Evolutionary conservation across 2,888 invertebrate genomes (phyloP), one percentile per base, ranked within the genome.

Genomic region (Ornithoptera alexandrae): DNA sequence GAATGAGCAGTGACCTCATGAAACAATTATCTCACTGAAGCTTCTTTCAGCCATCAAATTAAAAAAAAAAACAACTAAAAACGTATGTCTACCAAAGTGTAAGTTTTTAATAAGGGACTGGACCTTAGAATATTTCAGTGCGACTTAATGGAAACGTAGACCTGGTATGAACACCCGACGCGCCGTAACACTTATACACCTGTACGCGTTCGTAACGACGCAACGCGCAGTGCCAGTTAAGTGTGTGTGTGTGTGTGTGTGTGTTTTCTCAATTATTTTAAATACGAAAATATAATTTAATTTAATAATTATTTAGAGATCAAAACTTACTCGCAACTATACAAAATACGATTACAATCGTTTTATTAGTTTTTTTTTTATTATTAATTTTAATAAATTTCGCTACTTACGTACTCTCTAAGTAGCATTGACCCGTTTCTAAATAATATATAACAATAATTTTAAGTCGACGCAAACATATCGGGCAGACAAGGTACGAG

Each of bases 241-340:
- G 22, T 15, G 46, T 3, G 30, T 30, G 6, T 46, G 46, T 50
- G 2, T 50, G 2, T 50, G 50, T 50, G 15, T 50, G 78, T 20
- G 2, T 57, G 80, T 74, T 76, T 74, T 79, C 75, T 72, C 73
- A 22, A 39, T 65, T 71, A 74, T 79, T 78, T 79, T 82, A 81
- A 83, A 87, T 90, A 90, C 77, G 88, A 90, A 90, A 90, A 90
- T 90, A 90, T 88, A 88, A 87, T 89, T 85, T 86, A 87, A 84
- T 85, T 82, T 85, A 88, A 84, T 74, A 80, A 83, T 87, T 83
- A 86, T 79, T 82, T 77, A 77, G 90, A 90, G 90, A 90, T 90
- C 90, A 89, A 86, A 84, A 82, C 81, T 80, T 84, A 72, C 69
- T 67, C 65, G 76, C 76, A 69, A 53, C 78, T 70, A 67, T 70